Conservation (phyloP, 2,797 vertebrate genomes). For the Acrocephalus scirpaceus region DNA sequence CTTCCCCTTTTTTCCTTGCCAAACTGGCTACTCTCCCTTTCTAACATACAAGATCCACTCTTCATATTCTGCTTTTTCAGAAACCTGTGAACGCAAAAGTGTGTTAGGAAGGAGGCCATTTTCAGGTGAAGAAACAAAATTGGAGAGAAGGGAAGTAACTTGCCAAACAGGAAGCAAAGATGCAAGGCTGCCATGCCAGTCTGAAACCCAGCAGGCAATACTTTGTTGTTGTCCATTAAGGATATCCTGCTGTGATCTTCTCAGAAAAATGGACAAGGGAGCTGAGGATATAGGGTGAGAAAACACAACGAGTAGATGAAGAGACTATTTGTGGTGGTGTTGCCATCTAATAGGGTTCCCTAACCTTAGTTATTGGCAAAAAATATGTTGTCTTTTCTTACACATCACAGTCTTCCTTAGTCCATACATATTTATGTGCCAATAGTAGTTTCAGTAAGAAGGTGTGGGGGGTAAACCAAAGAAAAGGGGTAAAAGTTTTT, state of each 20-base stretch:
- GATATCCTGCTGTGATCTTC: not conserved
- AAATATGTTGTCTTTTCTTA: not conserved
- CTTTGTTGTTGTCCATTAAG: not conserved
- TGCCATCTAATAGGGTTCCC: not conserved
- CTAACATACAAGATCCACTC: not conserved
- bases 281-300: not conserved
- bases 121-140: not conserved
- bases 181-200: not conserved
- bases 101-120: not conserved
- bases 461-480: fast-evolving
- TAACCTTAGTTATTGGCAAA: not conserved
- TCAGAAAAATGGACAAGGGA: not conserved
- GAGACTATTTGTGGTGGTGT: not conserved
- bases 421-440: not conserved
- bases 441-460: not conserved
- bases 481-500: not conserved
- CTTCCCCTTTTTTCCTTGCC: not conserved
- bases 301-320: not conserved
- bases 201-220: not conserved
- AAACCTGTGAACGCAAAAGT: not conserved
- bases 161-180: not conserved
- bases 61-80: not conserved
- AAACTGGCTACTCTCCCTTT: not conserved
- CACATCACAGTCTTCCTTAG: not conserved
- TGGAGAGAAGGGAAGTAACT: not conserved